Conservation (phyloP, 2,888 invertebrate species). For the Lottia gigantea region DNA sequence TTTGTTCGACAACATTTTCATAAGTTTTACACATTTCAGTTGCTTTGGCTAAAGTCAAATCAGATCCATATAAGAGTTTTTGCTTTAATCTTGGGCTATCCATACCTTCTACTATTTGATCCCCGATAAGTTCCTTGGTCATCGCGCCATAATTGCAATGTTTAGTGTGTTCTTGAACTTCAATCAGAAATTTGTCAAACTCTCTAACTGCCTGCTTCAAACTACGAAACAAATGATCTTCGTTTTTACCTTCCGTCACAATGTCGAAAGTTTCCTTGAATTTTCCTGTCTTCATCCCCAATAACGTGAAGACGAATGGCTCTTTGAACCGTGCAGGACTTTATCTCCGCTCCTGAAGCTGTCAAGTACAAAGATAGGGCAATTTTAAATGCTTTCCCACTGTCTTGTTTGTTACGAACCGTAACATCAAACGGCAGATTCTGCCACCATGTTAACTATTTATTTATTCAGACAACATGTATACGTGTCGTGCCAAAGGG, state of each 20-base stretch:
- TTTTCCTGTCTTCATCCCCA: not conserved
- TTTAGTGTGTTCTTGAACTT: not conserved
- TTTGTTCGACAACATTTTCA: constrained; percentile 5
- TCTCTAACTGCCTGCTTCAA: not conserved
- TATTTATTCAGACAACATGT: too few species aligned
- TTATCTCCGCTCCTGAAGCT: not conserved
- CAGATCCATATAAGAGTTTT: not conserved
- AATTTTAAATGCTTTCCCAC: not conserved
- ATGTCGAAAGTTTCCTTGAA: constrained; percentile 3
- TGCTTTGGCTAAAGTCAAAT: not conserved
- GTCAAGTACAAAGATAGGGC: not conserved
- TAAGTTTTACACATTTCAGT: not conserved
- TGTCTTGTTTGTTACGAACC: not conserved
- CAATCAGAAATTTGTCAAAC: constrained; percentile 9
- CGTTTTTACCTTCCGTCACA: not conserved
- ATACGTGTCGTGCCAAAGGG: too few species aligned
- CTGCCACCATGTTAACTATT: not conserved
- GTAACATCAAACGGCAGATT: not conserved
- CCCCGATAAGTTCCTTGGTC: not conserved
- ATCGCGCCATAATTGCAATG: not conserved
- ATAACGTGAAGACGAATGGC: not conserved
- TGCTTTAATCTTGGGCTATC: not conserved
- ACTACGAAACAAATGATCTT: not conserved
- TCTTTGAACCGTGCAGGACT: not conserved
- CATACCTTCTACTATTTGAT: constrained; percentile 8